Evolutionary conservation across 2,888 invertebrate genomes (phyloP).

Genomic region (Lepidocyrtoides sp.): DNA sequence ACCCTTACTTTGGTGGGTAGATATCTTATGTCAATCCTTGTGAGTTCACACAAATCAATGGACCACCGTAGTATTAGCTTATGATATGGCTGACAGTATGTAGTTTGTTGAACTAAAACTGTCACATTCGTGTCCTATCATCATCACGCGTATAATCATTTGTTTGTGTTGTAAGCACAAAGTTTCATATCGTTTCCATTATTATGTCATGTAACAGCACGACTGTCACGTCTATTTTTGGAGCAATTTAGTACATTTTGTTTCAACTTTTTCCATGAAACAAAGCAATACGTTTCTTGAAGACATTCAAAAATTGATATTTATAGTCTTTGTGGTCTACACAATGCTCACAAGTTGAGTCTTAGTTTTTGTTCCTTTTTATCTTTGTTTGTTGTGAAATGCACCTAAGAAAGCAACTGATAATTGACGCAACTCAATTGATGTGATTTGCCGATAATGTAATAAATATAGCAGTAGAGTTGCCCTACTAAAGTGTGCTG

Average conservation of each 20-base stretch:
- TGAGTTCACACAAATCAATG: background rate
- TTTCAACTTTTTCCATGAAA: too few species aligned
- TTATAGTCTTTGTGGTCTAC: too few species aligned
- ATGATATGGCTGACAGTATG: background rate
- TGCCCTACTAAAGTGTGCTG: too few species aligned
- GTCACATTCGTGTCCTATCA: background rate
- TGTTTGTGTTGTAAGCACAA: too few species aligned
- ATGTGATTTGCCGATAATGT: slow-evolving; percentile 5
- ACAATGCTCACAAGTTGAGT: too few species aligned
- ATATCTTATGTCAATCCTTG: background rate
- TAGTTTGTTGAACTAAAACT: background rate
- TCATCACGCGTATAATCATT: background rate
- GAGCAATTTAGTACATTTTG: background rate
- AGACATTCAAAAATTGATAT: too few species aligned
- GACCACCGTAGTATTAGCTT: background rate
- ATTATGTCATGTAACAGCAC: background rate
- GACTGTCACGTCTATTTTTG: background rate
- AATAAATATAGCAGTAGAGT: background rate
- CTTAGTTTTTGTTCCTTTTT: background rate
- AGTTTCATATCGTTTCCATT: background rate
- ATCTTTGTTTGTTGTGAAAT: background rate
- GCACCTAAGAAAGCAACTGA: background rate
- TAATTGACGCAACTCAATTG: slow-evolving; percentile 46
- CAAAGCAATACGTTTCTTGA: too few species aligned
- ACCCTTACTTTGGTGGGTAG: background rate